Evolutionary conservation across 2,113 vertebrate species (phyloP).

Genomic region (Peromyscus maniculatus): DNA sequence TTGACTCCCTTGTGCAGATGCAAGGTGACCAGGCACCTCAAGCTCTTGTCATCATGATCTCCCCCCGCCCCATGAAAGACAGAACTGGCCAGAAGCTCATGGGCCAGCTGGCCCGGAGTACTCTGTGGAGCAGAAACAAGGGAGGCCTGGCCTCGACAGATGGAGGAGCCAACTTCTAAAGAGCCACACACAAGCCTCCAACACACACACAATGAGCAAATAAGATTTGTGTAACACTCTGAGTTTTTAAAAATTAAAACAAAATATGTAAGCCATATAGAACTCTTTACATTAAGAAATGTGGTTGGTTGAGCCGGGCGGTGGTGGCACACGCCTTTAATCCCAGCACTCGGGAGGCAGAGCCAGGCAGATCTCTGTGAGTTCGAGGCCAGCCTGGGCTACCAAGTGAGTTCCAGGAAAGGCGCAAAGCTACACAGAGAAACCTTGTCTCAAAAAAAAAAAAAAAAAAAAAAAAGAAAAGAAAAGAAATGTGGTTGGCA

Average conservation of each 20-base stretch:
- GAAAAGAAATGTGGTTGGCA: background rate
- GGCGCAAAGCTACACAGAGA: no score
- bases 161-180: background rate
- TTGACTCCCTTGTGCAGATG: background rate
- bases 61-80: background rate
- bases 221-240: background rate
- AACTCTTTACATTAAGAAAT: background rate
- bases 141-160: background rate
- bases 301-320: no score
- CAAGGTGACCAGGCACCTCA: background rate
- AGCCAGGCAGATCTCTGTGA: no score
- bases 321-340: no score
- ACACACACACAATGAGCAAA: background rate
- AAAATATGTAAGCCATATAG: background rate
- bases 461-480: no score
- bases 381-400: no score
- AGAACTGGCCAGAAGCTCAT: background rate
- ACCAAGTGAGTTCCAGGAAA: no score
- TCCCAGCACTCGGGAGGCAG: no score
- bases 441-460: no score
- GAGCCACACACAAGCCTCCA: background rate
- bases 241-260: background rate
- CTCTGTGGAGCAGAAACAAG: background rate
- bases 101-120: background rate
- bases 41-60: background rate